Percentiles rank a stretch among this genome's conserved stretches.
Evolutionary conservation across 2,113 vertebrate genomes (phyloP).

Genomic region (Oxygymnocypris stewartii): DNA sequence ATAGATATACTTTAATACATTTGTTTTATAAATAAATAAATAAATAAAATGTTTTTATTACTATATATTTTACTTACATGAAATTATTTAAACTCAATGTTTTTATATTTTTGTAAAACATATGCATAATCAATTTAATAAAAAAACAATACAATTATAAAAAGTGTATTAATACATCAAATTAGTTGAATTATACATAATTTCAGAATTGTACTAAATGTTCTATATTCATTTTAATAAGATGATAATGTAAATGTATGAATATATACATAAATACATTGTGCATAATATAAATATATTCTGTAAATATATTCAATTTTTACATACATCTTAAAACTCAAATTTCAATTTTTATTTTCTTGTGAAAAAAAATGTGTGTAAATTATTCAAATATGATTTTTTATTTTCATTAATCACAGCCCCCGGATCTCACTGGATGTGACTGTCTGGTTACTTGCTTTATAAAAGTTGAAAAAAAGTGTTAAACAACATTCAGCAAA

Average conservation of each 20-base stretch:
- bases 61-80: no score
- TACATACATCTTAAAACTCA: no score
- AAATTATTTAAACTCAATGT: neutral
- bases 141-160: neutral
- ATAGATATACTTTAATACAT: no score
- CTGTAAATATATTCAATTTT: neutral
- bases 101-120: neutral
- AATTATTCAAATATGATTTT: neutral
- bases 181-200: neutral
- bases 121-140: neutral
- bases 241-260: neutral
- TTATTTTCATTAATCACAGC: neutral
- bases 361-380: neutral
- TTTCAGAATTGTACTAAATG: neutral
- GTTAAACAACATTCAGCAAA: neutral
- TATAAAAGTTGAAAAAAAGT: neutral
- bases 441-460: neutral
- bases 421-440: neutral
- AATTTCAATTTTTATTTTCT: neutral
- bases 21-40: no score
- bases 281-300: neutral
- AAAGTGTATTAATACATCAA: neutral
- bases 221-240: neutral
- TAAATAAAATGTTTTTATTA: no score
- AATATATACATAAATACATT: neutral